These are phyloP conservation scores for Electrophaes corylata DNA, from an alignment of 2,888 invertebrate genomes.

Conservation along the genomic window DNA sequence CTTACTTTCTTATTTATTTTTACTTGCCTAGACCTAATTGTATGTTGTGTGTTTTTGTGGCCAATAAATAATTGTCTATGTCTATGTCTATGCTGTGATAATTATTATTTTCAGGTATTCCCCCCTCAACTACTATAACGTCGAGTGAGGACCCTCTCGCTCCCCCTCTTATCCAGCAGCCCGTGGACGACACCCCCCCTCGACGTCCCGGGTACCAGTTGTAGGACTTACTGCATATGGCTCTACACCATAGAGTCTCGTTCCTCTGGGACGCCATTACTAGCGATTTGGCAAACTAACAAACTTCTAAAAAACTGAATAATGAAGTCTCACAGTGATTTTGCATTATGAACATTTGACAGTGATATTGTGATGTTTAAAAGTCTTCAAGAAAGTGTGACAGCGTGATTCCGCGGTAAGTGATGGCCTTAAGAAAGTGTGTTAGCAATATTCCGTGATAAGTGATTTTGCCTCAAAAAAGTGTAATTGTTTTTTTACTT, in stretches of 20 bases:
- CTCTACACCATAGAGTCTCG: conserved; percentile 51
- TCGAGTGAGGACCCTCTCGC: conserved; percentile 73
- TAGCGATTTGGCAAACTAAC: conserved; percentile 41
- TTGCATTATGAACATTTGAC: not conserved
- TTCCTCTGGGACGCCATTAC: conserved; percentile 51
- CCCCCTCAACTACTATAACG: conserved; percentile 70
- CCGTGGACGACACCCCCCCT: conserved; percentile 57
- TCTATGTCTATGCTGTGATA: too few relatives aligned
- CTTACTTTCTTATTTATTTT: too few relatives aligned
- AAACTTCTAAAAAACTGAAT: not conserved
- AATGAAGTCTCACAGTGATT: not conserved
- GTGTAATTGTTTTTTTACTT: not conserved
- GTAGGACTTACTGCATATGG: conserved; percentile 63
- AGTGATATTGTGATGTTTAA: not conserved
- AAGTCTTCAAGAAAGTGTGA: not conserved
- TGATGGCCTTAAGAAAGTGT: not conserved
- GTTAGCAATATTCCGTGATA: not conserved
- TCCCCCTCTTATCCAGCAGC: conserved; percentile 64
- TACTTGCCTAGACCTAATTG: too few relatives aligned
- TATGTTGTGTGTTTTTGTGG: too few relatives aligned
- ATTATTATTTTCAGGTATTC: conserved; percentile 54
- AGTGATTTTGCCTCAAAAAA: not conserved
- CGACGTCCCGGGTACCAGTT: conserved; percentile 65
- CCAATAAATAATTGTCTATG: too few relatives aligned
- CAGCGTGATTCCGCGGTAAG: not conserved